These are phyloP conservation scores for Thalassoma bifasciatum DNA, from an alignment of 2,113 vertebrate species.

Conservation along the genomic window DNA sequence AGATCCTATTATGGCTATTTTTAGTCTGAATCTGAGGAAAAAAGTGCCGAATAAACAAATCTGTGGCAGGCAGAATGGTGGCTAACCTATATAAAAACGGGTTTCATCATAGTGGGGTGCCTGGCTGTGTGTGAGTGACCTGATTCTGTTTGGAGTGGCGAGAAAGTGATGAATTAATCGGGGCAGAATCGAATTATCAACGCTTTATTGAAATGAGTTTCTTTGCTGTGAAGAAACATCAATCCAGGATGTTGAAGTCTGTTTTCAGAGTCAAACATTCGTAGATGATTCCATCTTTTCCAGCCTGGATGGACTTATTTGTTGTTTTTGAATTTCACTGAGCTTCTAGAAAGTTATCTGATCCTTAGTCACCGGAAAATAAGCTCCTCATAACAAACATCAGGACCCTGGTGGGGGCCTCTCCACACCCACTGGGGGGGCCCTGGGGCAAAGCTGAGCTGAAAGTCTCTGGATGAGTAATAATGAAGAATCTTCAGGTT, in stretches of 20 bases:
- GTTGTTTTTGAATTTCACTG: not conserved
- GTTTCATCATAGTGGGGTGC: conserved; percentile 48
- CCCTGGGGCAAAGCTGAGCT: not conserved
- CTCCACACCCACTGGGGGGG: not conserved
- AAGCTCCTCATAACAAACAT: conserved; percentile 11
- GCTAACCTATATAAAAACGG: conserved; percentile 70
- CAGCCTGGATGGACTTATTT: not conserved
- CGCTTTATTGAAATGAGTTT: conserved; percentile 42
- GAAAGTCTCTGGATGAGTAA: not conserved
- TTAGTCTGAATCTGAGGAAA: conserved; percentile 16
- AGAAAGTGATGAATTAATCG: conserved; percentile 75
- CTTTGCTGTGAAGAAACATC: conserved; percentile 41
- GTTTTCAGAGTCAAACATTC: conserved; percentile 1
- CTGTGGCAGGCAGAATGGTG: conserved; percentile 4
- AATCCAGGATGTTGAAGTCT: conserved; percentile 12
- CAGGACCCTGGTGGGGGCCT: not conserved
- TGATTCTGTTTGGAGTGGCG: conserved; percentile 71
- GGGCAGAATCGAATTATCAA: conserved; percentile 73
- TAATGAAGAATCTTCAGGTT: not conserved
- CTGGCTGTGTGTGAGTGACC: conserved; percentile 63
- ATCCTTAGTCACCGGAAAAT: conserved; percentile 15
- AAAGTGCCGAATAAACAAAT: conserved; percentile 67
- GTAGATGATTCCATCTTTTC: conserved; percentile 10
- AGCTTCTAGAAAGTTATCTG: conserved; percentile 4
- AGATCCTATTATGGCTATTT: conserved; percentile 9